These are phyloP conservation scores for Brachyhypopomus gauderio DNA, from an alignment of 2,113 vertebrate genomes.

Conservation along the genomic window DNA sequence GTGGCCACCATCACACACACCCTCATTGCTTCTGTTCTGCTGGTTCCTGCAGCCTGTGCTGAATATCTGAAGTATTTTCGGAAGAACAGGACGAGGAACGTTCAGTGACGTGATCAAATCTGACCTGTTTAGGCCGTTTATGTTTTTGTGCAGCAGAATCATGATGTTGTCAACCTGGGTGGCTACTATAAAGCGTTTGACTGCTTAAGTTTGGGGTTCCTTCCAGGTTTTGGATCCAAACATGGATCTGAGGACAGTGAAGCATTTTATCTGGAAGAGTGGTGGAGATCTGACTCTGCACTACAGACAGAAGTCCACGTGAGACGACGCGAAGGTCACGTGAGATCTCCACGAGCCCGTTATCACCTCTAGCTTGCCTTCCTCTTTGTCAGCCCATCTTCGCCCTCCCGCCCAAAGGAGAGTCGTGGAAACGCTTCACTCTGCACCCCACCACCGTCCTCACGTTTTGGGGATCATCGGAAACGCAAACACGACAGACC, in stretches of 20 bases:
- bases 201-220: background rate
- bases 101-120: no score
- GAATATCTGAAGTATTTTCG: no score
- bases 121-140: constrained; percentile 29
- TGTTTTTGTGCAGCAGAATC: no score
- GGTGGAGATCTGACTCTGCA: constrained; percentile 97
- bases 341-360: background rate
- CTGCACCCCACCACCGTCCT: constrained; percentile 1
- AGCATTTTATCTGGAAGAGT: constrained; percentile 98
- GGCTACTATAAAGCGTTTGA: background rate
- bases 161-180: constrained; percentile 47
- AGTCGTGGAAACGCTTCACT: constrained; percentile 14
- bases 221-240: constrained; percentile 93
- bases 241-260: constrained; percentile 96
- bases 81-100: no score
- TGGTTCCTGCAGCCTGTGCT: no score
- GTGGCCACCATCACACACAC: constrained; percentile 78
- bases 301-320: constrained; percentile 93
- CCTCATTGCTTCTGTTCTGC: constrained; percentile 34
- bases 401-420: constrained; percentile 54
- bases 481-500: constrained; percentile 56
- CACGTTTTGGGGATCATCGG: constrained; percentile 55
- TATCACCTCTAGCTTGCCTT: constrained; percentile 4
- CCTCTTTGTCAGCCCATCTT: background rate
- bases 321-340: constrained; percentile 73